These are phyloP conservation scores for Tyrophagus putrescentiae DNA, from an alignment of 1,140 invertebrate genomes.

Conservation along the genomic window DNA sequence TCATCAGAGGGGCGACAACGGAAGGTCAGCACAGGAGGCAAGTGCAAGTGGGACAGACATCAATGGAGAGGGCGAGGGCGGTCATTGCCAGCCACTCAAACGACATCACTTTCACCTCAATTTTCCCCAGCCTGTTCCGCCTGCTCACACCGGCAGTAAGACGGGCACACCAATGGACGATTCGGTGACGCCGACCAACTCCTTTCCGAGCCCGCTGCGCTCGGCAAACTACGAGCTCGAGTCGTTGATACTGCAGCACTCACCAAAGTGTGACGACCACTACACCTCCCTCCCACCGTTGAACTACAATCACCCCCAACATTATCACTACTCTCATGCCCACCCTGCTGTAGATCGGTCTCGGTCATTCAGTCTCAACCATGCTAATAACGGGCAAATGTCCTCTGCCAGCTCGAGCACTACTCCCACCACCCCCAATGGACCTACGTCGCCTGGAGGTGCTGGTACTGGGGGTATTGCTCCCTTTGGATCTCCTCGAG, in stretches of 20 bases:
- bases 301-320: not conserved
- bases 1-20: not conserved
- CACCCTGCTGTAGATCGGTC: not conserved
- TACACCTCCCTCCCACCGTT: not conserved
- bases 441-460: not conserved
- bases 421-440: not conserved
- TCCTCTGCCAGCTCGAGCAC: not conserved
- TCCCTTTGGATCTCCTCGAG: not conserved
- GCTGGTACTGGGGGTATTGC: too few species aligned
- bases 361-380: not conserved
- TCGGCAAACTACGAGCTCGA: not conserved
- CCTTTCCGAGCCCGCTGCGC: not conserved
- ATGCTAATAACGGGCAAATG: not conserved
- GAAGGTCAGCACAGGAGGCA: not conserved
- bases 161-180: too few species aligned
- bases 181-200: not conserved
- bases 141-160: not conserved
- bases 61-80: not conserved
- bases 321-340: not conserved
- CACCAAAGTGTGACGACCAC: too few species aligned
- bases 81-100: not conserved
- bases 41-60: not conserved
- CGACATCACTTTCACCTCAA: not conserved
- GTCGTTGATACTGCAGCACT: too few species aligned
- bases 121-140: not conserved